A percentile compares a stretch with the other conserved stretches of the same genome.
Conservation (phyloP, 2,797 vertebrate species). For the Enteromius thamalakanensis region DNA sequence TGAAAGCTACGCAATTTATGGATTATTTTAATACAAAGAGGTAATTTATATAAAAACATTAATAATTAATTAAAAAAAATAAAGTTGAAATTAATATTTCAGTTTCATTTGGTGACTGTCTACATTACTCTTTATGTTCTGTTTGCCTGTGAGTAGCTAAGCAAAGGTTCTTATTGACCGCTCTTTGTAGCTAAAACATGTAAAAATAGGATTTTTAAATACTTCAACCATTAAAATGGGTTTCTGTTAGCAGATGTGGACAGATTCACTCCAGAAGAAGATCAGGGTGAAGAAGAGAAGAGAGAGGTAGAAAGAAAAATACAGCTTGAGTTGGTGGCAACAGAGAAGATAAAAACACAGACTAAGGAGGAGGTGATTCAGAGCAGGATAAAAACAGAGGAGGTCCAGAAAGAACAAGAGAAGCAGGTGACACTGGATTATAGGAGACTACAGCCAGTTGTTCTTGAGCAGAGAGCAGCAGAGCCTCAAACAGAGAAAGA, state of each 20-base stretch:
- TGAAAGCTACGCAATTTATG: background rate
- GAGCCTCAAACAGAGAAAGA: slow-evolving; percentile 57
- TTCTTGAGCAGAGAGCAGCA: slow-evolving; percentile 53
- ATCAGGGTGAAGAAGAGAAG: slow-evolving; percentile 23
- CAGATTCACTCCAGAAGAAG: background rate
- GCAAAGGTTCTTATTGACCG: background rate
- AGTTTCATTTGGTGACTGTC: background rate
- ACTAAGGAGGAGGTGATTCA: background rate
- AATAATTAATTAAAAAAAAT: background rate
- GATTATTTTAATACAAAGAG: background rate
- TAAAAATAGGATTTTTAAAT: slow-evolving; percentile 6
- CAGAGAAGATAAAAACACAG: background rate
- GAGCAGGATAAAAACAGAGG: slow-evolving; percentile 10
- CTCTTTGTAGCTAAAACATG: background rate
- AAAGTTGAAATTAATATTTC: background rate
- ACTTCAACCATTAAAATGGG: background rate
- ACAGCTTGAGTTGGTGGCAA: slow-evolving; percentile 12
- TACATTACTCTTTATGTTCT: background rate
- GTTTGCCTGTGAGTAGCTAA: background rate
- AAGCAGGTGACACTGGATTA: slow-evolving; percentile 28
- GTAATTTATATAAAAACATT: background rate
- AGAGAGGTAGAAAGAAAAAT: background rate
- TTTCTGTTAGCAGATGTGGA: background rate
- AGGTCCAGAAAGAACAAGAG: slow-evolving; percentile 22
- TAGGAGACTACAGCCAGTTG: slow-evolving; percentile 23